These are phyloP conservation scores for Drosophila peninsularis DNA, from an alignment of 2,888 invertebrate species.

Conservation along the genomic window DNA sequence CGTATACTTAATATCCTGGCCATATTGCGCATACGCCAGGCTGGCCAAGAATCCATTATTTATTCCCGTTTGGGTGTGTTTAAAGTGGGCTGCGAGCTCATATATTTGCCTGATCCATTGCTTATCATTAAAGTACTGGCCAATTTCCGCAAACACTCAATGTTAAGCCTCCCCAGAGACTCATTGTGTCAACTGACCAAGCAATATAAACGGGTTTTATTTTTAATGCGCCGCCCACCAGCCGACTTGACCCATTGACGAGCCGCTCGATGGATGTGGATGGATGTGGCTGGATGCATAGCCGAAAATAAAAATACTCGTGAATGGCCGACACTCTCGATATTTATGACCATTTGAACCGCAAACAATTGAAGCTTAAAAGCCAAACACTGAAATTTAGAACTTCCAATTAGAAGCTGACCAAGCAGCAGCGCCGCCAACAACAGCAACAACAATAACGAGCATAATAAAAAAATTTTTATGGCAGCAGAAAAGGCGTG, in stretches of 20 bases:
- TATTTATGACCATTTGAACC: conserved; percentile 77
- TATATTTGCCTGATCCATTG: conserved; percentile 37
- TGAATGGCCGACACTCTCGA: conserved; percentile 57
- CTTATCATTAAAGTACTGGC: conserved; percentile 50
- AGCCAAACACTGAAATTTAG: conserved; percentile 80
- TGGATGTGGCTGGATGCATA: conserved; percentile 10
- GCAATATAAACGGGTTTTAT: conserved; percentile 49
- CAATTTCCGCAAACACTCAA: conserved; percentile 52
- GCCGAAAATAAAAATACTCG: conserved; percentile 43
- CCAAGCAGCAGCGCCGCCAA: conserved; percentile 25
- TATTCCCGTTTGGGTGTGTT: not conserved
- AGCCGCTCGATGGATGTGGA: conserved; percentile 26
- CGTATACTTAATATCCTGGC: conserved; percentile 30
- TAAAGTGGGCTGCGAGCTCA: conserved; percentile 11
- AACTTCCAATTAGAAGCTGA: conserved; percentile 78
- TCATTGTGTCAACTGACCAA: conserved; percentile 54
- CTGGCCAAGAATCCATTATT: not conserved
- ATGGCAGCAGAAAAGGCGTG: conserved; percentile 72
- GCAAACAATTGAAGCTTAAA: conserved; percentile 80
- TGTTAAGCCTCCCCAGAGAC: conserved; percentile 39
- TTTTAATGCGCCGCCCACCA: conserved; percentile 2
- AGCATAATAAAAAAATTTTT: conserved; percentile 71
- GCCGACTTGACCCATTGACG: conserved; percentile 51
- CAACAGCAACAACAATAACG: conserved; percentile 41
- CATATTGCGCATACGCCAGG: conserved; percentile 3